Conservation (phyloP, 2,113 vertebrate genomes). For the Podiceps cristatus region DNA sequence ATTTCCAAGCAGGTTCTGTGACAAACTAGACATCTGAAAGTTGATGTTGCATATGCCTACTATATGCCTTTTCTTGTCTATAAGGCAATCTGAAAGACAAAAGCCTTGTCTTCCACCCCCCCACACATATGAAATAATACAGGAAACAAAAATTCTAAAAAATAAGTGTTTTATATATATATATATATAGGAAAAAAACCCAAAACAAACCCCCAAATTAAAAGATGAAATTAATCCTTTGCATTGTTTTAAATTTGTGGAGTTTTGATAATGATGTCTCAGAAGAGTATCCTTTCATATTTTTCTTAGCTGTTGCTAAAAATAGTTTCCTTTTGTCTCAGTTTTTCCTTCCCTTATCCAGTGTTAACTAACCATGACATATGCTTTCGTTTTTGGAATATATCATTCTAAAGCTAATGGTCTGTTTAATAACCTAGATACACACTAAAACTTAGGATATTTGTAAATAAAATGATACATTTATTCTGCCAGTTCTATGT, state of each 20-base stretch:
- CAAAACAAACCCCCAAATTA: not conserved
- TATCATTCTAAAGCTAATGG: not conserved
- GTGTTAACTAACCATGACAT: not conserved
- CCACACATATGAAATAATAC: not conserved
- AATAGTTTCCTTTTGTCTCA: conserved; percentile 13
- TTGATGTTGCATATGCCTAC: not conserved
- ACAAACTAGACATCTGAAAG: not conserved
- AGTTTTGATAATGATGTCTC: not conserved
- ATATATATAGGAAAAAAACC: not conserved
- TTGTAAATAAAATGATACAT: conserved; percentile 39
- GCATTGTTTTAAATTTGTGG: not conserved
- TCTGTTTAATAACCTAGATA: conserved; percentile 19
- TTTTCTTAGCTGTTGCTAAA: conserved; percentile 22
- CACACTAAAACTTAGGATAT: not conserved
- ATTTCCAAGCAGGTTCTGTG: not conserved
- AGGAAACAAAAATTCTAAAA: not conserved
- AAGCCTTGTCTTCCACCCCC: not conserved
- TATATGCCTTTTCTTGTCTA: not conserved
- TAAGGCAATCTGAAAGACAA: not conserved
- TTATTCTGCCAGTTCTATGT: not conserved
- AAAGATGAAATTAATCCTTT: not conserved
- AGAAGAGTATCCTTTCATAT: not conserved
- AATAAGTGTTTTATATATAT: fast-evolving
- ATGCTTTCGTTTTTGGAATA: not conserved
- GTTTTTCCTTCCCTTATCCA: conserved; percentile 30